Evolutionary conservation across 2,888 invertebrate species (phyloP), one percentile per base, ranked within the genome.

Genomic region (Scaptomyza flava): DNA sequence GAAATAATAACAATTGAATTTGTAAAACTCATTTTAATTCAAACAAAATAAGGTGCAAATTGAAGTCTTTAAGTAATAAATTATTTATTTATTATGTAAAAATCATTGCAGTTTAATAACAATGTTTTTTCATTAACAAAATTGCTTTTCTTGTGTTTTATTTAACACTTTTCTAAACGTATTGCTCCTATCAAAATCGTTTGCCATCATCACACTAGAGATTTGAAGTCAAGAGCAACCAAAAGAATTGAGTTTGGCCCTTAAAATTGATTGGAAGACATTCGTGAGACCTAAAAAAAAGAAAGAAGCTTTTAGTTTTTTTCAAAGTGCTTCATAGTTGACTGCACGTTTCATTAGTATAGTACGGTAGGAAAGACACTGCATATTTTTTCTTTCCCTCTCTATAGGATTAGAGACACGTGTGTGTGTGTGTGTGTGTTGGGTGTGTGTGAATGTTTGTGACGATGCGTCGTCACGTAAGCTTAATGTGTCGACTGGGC

Each of bases 401-500:
- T 30, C 41, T 2, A 30, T 20, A 30, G 50, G 20, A 17, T 27
- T 52, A 38, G 45, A 43, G 30, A 38, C 41, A 50, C 42, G 56
- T 43, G 58, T 53, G 43, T 50, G 41, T 54, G 41, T 20, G 9
- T 33, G 12, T 27, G 42, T 14, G 7, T 17, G 30, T 14, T 11
- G 7, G n/a, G 17, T 17, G 9, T 41, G 20, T 59, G 50, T 42
- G 31, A 57, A n/a, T 42, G 53, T 20, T 23, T 63, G 64, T 72
- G 51, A 43, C 56, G 56, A 59, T 54, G 62, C 34, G 34, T 50
- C 50, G 33, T 50, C 48, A 58, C 60, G 68, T 48, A 73, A 73
- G 68, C 51, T 61, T 66, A 69, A 73, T 83, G 68, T 56, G 59
- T 61, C 61, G 59, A 42, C 60, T 48, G 67, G 59, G 61, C 68